Base-by-base conservation (phyloP, 2,888 invertebrate genomes). In the Andricus quercusramuli region DNA sequence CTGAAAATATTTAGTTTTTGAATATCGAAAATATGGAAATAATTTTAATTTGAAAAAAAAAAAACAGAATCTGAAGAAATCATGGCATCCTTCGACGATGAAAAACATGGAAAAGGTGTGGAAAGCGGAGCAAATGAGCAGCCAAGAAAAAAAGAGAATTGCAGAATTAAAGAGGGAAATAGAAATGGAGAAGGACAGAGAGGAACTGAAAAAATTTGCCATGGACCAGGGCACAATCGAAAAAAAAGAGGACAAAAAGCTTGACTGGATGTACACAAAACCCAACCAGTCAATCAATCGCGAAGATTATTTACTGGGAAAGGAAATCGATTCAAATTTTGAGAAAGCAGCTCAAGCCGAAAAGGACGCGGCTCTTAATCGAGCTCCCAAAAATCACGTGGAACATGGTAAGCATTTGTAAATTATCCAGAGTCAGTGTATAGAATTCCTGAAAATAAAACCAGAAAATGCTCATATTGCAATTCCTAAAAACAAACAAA, bases 211-310 rank as follows among this genome's bases (percentile, higher is more conserved):
- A 79, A 94, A 94, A 68, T 93, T 95, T 79, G 94, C 95, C 77
- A 90, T 95, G 93, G 92, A 93, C 4, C 93, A 94, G 70, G 95
- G 93, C 83, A 94, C 93, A 25, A 92, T 93, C 87, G 93, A 92
- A 1, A 90, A 91, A 22, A 93, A 90, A 68, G 93, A 93, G 78
- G 94, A 95, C 79, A 94, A 95, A 80, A 96, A 97, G 84, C 92
- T 98, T 78, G 96, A 97, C 91, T 98, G 97, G 97, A 97, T 97
- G 97, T 97, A 98, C 91, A 96, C 97, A 94, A 94, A 94, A 6
- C 93, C 94, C 11, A 93, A 93, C 80, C 93, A 93, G 76, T 93
- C 94, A 85, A 94, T 95, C 0, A 96, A 98, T 87, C 94, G 96
- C 44, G 98, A 99, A 91, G 98, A 98, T 84, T 99, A 98, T 93